Percentiles rank a stretch among this genome's conserved stretches.
Evolutionary conservation across 2,797 vertebrate genomes (phyloP).

Genomic region (Oreochromis grahami): DNA sequence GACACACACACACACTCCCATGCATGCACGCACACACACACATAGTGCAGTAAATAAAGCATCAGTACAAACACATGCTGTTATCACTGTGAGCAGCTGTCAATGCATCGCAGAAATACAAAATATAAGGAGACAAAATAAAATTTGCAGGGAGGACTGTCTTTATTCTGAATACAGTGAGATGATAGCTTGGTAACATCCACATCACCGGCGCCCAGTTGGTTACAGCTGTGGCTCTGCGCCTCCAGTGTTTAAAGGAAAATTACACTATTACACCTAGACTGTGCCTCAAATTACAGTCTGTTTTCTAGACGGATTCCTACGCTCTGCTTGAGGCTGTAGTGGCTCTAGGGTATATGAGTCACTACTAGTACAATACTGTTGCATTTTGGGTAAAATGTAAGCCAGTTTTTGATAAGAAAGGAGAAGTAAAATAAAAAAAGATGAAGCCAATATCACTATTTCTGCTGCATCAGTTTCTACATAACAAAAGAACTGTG

Average conservation of each 20-base stretch:
- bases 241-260: not conserved
- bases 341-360: not conserved
- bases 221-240: not conserved
- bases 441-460: not conserved
- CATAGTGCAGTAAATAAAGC: not conserved
- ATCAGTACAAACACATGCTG: not conserved
- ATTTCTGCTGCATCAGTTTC: not conserved
- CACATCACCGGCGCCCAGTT: not conserved
- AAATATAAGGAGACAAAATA: not conserved
- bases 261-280: not conserved
- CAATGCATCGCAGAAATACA: not conserved
- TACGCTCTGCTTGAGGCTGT: not conserved
- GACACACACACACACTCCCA: not conserved
- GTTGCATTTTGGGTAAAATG: not conserved
- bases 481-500: not conserved
- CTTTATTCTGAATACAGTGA: not conserved
- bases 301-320: not conserved
- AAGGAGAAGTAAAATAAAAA: not conserved
- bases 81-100: slow-evolving; percentile 31
- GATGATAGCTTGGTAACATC: not conserved
- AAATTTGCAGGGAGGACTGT: not conserved
- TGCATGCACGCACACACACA: not conserved
- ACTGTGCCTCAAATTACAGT: not conserved
- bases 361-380: not conserved
- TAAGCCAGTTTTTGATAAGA: not conserved